These are phyloP conservation scores for Pogoniulus pusillus DNA, from an alignment of 2,797 vertebrate genomes.

Conservation along the genomic window DNA sequence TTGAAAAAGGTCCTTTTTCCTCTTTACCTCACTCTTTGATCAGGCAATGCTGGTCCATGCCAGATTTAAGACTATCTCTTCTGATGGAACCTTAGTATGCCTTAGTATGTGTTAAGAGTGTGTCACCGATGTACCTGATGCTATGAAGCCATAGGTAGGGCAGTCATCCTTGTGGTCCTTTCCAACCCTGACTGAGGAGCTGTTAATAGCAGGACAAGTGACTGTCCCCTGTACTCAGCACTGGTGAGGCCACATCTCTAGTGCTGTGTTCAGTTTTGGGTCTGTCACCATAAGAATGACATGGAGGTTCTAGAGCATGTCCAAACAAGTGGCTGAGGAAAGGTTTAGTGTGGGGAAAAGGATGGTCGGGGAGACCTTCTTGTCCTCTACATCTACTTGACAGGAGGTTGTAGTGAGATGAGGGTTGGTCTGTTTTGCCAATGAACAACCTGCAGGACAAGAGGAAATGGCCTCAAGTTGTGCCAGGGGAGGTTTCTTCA, in stretches of 20 bases:
- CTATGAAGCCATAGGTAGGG: background rate
- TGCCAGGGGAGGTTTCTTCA: too few species aligned
- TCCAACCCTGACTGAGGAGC: too few species aligned
- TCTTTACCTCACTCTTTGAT: background rate
- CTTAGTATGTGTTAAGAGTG: background rate
- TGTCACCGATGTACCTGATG: rapidly evolving
- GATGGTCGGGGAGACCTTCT: background rate
- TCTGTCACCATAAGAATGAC: rapidly evolving
- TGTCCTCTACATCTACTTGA: too few species aligned
- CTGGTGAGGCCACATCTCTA: background rate
- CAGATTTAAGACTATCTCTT: background rate
- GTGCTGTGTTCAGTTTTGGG: background rate
- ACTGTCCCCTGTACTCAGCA: background rate
- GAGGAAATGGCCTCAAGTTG: too few species aligned
- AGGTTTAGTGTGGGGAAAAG: background rate
- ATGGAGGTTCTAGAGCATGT: background rate
- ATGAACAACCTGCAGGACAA: too few species aligned
- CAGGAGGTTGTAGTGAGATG: too few species aligned
- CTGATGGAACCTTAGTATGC: background rate
- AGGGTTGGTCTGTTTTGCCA: background rate
- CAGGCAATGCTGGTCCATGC: rapidly evolving
- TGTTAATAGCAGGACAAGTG: background rate
- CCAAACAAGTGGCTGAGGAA: background rate
- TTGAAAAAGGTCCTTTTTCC: background rate
- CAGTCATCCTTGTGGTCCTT: too few species aligned